Percentiles rank a stretch among this genome's conserved stretches.
Evolutionary conservation across 2,113 vertebrate species (phyloP).

Genomic region (Eulacestoma nigropectus): DNA sequence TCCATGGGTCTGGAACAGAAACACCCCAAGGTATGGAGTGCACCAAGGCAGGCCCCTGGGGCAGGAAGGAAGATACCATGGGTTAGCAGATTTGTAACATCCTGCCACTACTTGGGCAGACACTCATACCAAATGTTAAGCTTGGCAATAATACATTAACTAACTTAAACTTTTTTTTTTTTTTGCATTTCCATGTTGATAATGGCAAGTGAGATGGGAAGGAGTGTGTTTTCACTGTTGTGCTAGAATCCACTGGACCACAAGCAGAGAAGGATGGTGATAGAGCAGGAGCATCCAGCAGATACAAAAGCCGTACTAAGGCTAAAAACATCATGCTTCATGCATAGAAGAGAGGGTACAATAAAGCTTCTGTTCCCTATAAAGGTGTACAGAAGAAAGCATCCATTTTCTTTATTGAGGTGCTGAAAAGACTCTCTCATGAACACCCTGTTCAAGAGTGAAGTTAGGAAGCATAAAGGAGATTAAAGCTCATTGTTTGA

Average conservation of each 20-base stretch:
- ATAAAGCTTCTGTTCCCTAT: background rate
- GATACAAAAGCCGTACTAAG: background rate
- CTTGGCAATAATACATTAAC: background rate
- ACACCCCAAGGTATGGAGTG: background rate
- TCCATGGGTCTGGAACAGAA: background rate
- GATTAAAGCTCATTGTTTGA: background rate
- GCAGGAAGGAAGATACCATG: background rate
- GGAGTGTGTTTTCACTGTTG: background rate
- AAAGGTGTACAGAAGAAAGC: background rate
- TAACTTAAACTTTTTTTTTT: background rate
- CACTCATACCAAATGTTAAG: background rate
- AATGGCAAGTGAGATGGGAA: rapidly evolving
- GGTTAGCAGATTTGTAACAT: background rate
- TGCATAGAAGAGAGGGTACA: background rate
- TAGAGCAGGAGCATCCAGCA: background rate
- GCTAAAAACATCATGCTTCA: background rate
- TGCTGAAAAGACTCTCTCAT: background rate
- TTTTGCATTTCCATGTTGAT: too few relatives aligned
- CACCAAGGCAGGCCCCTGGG: background rate
- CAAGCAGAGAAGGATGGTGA: background rate
- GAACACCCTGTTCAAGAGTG: background rate
- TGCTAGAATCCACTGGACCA: background rate
- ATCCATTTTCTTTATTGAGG: background rate
- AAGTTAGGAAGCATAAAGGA: background rate
- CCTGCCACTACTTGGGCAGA: background rate